phyloP scores from a whole-genome alignment of 2,797 vertebrate species.

The Benthosema pterotum region DNA sequence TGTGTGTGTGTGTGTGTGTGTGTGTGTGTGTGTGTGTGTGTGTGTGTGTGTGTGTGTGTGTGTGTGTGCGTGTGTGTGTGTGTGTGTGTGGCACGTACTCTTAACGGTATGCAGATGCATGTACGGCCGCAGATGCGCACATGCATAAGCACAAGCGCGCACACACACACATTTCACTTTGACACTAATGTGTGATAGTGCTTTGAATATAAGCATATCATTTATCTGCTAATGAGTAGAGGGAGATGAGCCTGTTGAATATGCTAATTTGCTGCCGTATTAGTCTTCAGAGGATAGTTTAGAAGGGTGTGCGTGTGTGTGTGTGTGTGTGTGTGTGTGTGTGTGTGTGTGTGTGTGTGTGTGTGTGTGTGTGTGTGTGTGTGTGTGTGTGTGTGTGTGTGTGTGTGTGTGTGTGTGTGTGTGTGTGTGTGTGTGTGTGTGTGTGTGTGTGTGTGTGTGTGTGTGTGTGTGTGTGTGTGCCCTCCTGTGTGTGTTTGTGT shows the following conservation, averaged over 20 bases:
- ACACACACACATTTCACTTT: conserved; percentile 52
- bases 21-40: background rate
- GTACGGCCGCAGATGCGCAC: conserved; percentile 31
- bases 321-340: conserved; percentile 28
- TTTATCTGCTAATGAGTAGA: conserved; percentile 94
- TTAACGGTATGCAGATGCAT: background rate
- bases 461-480: conserved; percentile 33
- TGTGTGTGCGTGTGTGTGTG: conserved; percentile 4
- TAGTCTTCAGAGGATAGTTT: conserved; percentile 92
- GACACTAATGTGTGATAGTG: conserved; percentile 87
- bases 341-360: conserved; percentile 19
- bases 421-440: conserved; percentile 35
- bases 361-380: conserved; percentile 41
- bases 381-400: conserved; percentile 78
- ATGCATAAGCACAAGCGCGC: background rate
- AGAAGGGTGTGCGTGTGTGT: conserved; percentile 55
- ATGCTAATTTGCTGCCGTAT: conserved; percentile 95
- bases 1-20: background rate
- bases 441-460: conserved; percentile 21
- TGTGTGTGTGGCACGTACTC: no score
- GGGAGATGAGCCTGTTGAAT: conserved; percentile 96
- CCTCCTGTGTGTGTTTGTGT: conserved; percentile 24
- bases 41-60: background rate
- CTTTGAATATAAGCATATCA: conserved; percentile 96
- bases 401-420: conserved; percentile 78